A percentile compares a stretch with the other conserved stretches of the same genome.
Conservation (phyloP, 2,888 invertebrate species). For the Diachrysia chrysitis region DNA sequence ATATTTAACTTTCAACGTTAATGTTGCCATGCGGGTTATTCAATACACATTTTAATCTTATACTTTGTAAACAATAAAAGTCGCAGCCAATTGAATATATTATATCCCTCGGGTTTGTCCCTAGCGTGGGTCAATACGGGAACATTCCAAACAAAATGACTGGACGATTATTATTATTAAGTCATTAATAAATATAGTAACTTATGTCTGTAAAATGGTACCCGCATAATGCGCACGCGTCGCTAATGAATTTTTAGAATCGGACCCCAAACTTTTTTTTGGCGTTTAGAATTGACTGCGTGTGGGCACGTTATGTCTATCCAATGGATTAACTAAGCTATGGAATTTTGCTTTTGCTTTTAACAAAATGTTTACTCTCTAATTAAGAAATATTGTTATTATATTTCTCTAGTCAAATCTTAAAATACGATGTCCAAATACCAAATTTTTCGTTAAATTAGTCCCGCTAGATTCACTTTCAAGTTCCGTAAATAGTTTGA, state of each 20-base stretch:
- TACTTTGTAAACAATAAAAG: conserved; percentile 58
- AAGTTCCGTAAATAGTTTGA: conserved; percentile 12
- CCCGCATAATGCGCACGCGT: conserved; percentile 76
- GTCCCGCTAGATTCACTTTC: neutral
- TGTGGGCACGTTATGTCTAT: conserved; percentile 66
- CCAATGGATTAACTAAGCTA: conserved; percentile 27
- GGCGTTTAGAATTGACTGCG: conserved; percentile 63
- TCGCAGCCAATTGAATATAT: conserved; percentile 52
- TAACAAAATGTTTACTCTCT: neutral
- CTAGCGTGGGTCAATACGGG: conserved; percentile 62
- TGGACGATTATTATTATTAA: conserved; percentile 81
- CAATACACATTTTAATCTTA: conserved; percentile 55
- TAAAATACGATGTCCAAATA: neutral
- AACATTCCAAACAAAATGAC: conserved; percentile 67
- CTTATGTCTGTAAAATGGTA: conserved; percentile 63
- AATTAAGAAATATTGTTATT: neutral
- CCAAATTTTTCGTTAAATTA: conserved; percentile 2
- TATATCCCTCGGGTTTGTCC: conserved; percentile 33
- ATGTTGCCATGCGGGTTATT: conserved; percentile 54
- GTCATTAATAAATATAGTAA: conserved; percentile 74
- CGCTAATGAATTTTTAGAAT: conserved; percentile 65
- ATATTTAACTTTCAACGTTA: conserved; percentile 45
- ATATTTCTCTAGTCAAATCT: neutral
- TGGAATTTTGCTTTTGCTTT: conserved; percentile 23
- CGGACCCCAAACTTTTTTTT: conserved; percentile 65